These are phyloP conservation scores for Drusus annulatus DNA, from an alignment of 1,140 invertebrate genomes.

Conservation along the genomic window DNA sequence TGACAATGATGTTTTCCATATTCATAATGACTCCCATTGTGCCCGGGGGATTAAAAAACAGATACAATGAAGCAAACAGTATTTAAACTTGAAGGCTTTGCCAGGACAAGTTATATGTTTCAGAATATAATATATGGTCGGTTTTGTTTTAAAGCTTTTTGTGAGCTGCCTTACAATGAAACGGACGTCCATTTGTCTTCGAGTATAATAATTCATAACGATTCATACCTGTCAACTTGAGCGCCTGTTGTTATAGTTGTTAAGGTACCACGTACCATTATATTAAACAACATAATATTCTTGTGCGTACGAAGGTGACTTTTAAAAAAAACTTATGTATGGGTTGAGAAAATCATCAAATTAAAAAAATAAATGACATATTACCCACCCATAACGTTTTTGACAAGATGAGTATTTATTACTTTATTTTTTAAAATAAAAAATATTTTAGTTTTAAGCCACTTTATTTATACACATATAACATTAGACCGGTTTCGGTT, in stretches of 20 bases:
- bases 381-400: too few species aligned
- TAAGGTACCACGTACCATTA: too few species aligned
- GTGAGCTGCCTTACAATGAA: constrained; percentile 10
- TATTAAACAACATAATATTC: too few species aligned
- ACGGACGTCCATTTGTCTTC: constrained; percentile 14
- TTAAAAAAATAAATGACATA: too few species aligned
- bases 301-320: too few species aligned
- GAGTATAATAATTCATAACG: constrained; percentile 6
- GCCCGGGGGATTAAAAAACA: constrained; percentile 15
- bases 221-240: constrained; percentile 25
- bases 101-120: neutral
- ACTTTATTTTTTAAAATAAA: too few species aligned
- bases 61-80: constrained; percentile 19
- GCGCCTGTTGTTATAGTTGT: neutral
- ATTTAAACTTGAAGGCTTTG: constrained; percentile 15
- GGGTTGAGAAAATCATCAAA: too few species aligned
- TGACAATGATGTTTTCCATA: constrained; percentile 33
- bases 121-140: neutral
- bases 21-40: constrained; percentile 26
- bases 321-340: too few species aligned
- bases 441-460: too few species aligned
- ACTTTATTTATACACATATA: too few species aligned
- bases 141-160: constrained; percentile 6
- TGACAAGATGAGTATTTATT: too few species aligned
- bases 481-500: too few species aligned